Percentiles rank a stretch among this genome's conserved stretches.
These are phyloP conservation scores for Lasioglossum pauxillum DNA, from an alignment of 2,888 invertebrate species.

Conservation along the genomic window DNA sequence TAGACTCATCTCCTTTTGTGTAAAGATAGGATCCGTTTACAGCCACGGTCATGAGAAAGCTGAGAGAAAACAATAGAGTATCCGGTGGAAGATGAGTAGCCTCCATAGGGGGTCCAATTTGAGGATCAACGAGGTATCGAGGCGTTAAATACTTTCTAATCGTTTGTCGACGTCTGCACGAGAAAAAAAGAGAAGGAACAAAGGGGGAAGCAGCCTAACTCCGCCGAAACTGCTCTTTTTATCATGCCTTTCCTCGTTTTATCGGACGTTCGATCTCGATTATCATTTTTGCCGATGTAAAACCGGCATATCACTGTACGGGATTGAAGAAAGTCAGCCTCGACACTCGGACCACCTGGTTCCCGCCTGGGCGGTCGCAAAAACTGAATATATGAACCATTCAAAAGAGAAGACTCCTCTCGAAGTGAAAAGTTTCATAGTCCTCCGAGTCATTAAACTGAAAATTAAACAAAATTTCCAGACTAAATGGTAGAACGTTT, in stretches of 20 bases:
- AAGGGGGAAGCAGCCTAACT: conserved; percentile 59
- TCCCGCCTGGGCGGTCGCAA: conserved; percentile 67
- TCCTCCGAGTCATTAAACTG: neutral
- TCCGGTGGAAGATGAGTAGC: conserved; percentile 59
- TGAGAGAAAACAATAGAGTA: conserved; percentile 61
- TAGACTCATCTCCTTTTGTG: conserved; percentile 35
- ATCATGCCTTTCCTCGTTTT: conserved; percentile 36
- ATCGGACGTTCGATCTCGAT: conserved; percentile 67
- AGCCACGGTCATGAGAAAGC: conserved; percentile 44
- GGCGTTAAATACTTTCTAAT: conserved; percentile 73
- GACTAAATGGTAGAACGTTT: neutral
- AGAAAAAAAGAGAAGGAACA: neutral
- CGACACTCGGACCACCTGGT: conserved; percentile 74
- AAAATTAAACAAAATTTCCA: neutral
- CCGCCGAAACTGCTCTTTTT: conserved; percentile 62
- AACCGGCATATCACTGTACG: conserved; percentile 68
- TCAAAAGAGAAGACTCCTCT: conserved; percentile 6
- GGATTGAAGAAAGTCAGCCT: conserved; percentile 66
- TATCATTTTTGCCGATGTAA: conserved; percentile 69
- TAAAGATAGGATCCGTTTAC: conserved; percentile 15
- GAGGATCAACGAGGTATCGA: conserved; percentile 47
- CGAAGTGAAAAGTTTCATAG: conserved; percentile 9
- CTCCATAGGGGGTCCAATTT: conserved; percentile 62
- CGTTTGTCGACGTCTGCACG: conserved; percentile 41
- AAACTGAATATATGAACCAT: conserved; percentile 58